phyloP scores from a whole-genome alignment of 2,113 vertebrate genomes.

The Cisticola juncidis region DNA sequence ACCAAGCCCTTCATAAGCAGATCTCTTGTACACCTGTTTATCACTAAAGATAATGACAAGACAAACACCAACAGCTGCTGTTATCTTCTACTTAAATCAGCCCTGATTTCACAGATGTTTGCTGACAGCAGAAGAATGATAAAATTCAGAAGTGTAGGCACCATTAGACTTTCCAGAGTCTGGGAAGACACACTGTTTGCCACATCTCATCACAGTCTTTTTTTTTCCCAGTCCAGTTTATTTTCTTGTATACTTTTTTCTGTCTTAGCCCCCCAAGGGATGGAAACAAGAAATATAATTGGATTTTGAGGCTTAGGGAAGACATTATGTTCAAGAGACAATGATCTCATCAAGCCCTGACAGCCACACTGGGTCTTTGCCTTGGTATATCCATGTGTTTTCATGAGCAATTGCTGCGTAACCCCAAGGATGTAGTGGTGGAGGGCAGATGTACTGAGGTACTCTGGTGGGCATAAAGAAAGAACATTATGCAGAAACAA shows the following conservation, averaged over 20 bases:
- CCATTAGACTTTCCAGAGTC: background rate
- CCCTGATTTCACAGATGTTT: background rate
- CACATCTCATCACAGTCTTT: background rate
- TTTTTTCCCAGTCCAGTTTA: background rate
- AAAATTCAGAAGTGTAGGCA: background rate
- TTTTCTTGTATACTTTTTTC: background rate
- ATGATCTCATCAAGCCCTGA: background rate
- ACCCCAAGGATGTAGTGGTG: too few species aligned
- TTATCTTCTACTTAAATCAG: background rate
- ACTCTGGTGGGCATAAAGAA: background rate
- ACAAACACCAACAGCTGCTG: background rate
- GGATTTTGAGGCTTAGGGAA: background rate
- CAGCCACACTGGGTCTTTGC: background rate
- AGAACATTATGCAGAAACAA: background rate
- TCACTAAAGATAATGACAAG: background rate
- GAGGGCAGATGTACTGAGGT: background rate
- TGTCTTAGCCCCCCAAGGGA: background rate
- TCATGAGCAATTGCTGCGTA: fast-evolving
- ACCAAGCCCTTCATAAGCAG: background rate
- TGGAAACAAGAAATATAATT: background rate
- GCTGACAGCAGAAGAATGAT: background rate
- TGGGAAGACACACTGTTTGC: background rate
- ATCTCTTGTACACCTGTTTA: background rate
- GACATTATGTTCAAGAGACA: background rate
- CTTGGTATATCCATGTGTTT: background rate